Evolutionary conservation across 2,797 vertebrate species (phyloP).

Genomic region (Morelia viridis): DNA sequence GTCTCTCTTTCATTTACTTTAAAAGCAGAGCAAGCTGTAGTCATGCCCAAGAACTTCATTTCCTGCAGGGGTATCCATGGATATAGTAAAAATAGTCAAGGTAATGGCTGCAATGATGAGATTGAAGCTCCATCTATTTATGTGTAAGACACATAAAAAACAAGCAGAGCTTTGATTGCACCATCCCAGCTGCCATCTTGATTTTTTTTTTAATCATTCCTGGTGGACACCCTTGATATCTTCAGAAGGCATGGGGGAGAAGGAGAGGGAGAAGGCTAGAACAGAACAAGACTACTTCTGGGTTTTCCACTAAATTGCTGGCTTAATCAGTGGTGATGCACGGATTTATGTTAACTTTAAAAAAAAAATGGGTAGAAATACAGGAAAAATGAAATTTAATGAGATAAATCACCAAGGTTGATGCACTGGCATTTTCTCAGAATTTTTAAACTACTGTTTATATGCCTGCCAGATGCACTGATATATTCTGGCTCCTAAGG

Average conservation of each 20-base stretch:
- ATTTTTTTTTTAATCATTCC: background rate
- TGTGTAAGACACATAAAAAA: background rate
- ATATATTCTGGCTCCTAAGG: background rate
- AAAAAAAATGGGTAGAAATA: background rate
- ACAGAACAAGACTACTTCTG: background rate
- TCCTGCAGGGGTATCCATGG: background rate
- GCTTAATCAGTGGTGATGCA: background rate
- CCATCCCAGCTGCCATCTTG: background rate
- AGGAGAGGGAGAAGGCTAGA: background rate
- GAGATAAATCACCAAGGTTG: background rate
- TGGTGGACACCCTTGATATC: background rate
- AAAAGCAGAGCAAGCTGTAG: background rate
- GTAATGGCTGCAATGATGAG: background rate
- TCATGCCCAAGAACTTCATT: background rate
- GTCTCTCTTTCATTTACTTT: background rate
- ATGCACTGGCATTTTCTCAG: background rate
- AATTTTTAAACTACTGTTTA: background rate
- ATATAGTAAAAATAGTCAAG: background rate
- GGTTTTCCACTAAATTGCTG: background rate
- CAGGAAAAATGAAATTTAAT: background rate
- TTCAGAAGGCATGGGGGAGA: background rate
- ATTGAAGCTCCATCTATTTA: background rate
- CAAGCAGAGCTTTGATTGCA: background rate
- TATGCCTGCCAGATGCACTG: background rate
- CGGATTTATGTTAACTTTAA: background rate